Base-by-base conservation (phyloP, 2,797 vertebrate species). In the Naso thynnoides region DNA sequence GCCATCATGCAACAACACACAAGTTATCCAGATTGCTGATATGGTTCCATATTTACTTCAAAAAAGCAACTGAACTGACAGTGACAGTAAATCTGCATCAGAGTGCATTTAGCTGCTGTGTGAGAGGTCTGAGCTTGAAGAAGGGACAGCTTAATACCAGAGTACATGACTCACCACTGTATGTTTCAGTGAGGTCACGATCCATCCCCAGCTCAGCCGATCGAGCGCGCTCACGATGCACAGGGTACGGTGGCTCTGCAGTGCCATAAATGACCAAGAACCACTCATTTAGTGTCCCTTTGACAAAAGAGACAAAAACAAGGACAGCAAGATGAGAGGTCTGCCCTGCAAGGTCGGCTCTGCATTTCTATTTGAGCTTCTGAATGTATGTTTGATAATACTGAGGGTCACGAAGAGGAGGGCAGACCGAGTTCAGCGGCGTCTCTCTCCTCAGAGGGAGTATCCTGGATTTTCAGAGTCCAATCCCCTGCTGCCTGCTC, bases 251-350 rank as follows among this genome's bases (percentile, higher is more conserved):
- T 75, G 93, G 95, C 71, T 95, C 91, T 0, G 96, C 95, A 5
- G 98, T 98, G 79, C 98, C 98, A 72, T 98, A 97, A 71, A 99
- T 95, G 85, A 98, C 95, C 87, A 99, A 92, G 61, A 96, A 96
- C 96, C 97, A 98, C 82, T 96, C 94, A 90, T 96, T 94, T 72
- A 99, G 92, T 83, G 91, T 96, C 18, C 97, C 97, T 98, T 29
- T 6, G 54, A 60, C 75, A 70, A 59, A 69, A 47, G 52, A 78
- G 42, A 53, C 33, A 33, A 33, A 33, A 33, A 33, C 8, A 10
- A 33, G 10, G 33, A 33, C 33, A 33, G 44, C 4, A 9, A 48
- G 63, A 73, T 79, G 29, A 82, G 65, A 68, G 13, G 53, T 44
- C 23, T 8, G 29, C 66, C 76, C 65, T 68, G 0, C 1, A 53